phyloP scores from a whole-genome alignment of 2,113 vertebrate species.

The Nannobrachium achirus region DNA sequence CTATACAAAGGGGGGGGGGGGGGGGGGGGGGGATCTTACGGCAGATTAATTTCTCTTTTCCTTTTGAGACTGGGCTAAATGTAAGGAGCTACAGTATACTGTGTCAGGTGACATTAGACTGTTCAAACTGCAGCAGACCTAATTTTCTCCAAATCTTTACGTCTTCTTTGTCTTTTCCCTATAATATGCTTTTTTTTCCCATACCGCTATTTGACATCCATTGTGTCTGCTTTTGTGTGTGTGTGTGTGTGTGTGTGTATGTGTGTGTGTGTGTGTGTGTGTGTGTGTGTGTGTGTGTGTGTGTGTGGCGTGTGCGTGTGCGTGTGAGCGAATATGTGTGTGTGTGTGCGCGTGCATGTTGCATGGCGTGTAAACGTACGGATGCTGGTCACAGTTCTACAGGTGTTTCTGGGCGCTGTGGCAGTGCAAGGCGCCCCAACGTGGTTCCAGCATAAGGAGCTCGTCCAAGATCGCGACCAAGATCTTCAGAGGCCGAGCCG shows the following conservation, averaged over 20 bases:
- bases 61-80: neutral
- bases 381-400: slow-evolving; percentile 78
- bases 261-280: neutral
- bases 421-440: slow-evolving; percentile 58
- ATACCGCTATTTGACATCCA: too few relatives aligned
- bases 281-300: slow-evolving; percentile 24
- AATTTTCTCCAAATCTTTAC: neutral
- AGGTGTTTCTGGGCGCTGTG: slow-evolving; percentile 81
- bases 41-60: slow-evolving; percentile 7
- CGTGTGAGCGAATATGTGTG: slow-evolving; percentile 10
- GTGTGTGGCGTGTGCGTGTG: slow-evolving; percentile 16
- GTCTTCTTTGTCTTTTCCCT: neutral
- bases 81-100: neutral
- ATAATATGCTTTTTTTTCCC: too few relatives aligned
- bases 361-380: neutral
- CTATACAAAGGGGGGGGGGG: neutral
- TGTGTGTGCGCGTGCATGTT: too few relatives aligned
- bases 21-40: neutral
- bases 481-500: slow-evolving; percentile 32
- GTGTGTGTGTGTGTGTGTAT: neutral
- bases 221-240: neutral
- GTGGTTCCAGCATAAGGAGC: slow-evolving; percentile 67
- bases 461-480: slow-evolving; percentile 70
- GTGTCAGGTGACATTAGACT: neutral
- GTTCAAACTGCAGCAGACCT: neutral